These are phyloP conservation scores for Pangasius djambal DNA, from an alignment of 2,797 vertebrate genomes.

Conservation along the genomic window DNA sequence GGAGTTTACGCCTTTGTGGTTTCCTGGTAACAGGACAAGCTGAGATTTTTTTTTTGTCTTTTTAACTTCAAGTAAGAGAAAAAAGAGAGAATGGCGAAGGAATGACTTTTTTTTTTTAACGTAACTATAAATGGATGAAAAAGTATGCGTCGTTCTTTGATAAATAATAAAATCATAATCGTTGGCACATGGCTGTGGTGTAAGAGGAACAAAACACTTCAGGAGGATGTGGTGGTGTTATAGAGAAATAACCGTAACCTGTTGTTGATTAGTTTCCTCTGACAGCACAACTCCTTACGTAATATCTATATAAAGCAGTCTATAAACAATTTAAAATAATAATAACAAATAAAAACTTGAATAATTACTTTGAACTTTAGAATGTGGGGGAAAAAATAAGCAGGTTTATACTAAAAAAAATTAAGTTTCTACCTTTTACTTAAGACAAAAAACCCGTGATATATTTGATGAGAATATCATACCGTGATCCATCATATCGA, in stretches of 20 bases:
- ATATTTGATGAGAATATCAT: not conserved
- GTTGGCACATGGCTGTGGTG: not conserved
- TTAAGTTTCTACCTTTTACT: not conserved
- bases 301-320: too few relatives aligned
- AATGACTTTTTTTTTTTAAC: too few relatives aligned
- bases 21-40: too few relatives aligned
- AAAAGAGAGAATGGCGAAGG: too few relatives aligned
- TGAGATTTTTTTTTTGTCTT: too few relatives aligned
- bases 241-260: not conserved
- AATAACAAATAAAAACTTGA: too few relatives aligned
- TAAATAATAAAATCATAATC: not conserved
- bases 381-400: accelerated
- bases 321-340: too few relatives aligned
- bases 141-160: not conserved
- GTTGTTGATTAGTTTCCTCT: not conserved
- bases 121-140: not conserved
- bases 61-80: too few relatives aligned
- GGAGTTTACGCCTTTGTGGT: not conserved
- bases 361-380: not conserved
- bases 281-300: not conserved
- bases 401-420: not conserved
- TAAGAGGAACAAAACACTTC: not conserved
- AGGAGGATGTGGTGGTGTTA: not conserved
- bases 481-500: not conserved
- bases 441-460: not conserved